Evolutionary conservation across 2,888 invertebrate species (phyloP).

Genomic region (Chromoteleia sp.): DNA sequence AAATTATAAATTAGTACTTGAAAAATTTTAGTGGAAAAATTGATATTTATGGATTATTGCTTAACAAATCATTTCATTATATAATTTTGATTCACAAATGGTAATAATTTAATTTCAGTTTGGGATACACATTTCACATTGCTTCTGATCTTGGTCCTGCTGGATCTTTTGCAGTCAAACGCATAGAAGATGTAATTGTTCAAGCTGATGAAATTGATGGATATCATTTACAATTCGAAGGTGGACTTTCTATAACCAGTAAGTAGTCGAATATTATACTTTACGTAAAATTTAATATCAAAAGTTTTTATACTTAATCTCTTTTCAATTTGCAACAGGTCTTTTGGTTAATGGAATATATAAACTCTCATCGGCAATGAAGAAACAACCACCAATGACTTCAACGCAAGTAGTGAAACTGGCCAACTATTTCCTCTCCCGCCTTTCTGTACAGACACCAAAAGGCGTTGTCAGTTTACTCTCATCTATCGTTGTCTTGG

Average conservation of each 20-base stretch:
- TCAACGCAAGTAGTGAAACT: slow-evolving; percentile 94
- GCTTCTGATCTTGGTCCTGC: slow-evolving; percentile 91
- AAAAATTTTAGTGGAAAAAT: too few relatives aligned
- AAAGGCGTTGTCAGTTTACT: slow-evolving; percentile 93
- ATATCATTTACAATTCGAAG: slow-evolving; percentile 95
- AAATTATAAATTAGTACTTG: too few relatives aligned
- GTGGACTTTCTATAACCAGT: slow-evolving; percentile 92
- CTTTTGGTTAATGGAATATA: slow-evolving; percentile 88
- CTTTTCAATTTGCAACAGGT: slow-evolving; percentile 79
- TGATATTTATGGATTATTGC: too few relatives aligned
- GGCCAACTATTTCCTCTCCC: slow-evolving; percentile 94
- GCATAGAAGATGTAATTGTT: slow-evolving; percentile 95
- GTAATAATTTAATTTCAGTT: slow-evolving; percentile 86
- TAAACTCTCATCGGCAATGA: slow-evolving; percentile 87
- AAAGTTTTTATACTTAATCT: too few relatives aligned
- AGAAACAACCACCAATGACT: slow-evolving; percentile 89
- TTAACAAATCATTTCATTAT: too few relatives aligned
- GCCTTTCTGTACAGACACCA: slow-evolving; percentile 94
- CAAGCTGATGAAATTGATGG: slow-evolving; percentile 98
- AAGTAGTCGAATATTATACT: slow-evolving; percentile 70
- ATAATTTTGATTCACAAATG: too few relatives aligned
- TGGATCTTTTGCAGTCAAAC: slow-evolving; percentile 89
- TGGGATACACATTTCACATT: slow-evolving; percentile 93
- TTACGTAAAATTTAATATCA: too few relatives aligned
- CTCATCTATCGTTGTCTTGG: slow-evolving; percentile 90